These are phyloP conservation scores for Heliangelus exortis DNA, from an alignment of 2,797 vertebrate genomes.

Conservation along the genomic window DNA sequence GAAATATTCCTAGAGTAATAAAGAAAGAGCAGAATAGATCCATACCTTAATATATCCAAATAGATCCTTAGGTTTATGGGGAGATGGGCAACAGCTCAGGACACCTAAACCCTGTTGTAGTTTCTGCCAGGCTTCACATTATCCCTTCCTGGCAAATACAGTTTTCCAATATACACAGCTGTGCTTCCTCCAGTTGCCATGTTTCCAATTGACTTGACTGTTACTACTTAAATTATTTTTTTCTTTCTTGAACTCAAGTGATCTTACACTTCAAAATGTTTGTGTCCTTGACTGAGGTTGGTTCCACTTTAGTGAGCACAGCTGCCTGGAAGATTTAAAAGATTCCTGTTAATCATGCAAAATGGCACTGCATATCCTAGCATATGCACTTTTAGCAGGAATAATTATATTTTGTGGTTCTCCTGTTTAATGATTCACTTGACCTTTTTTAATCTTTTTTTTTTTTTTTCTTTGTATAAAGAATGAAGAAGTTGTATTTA, in stretches of 20 bases:
- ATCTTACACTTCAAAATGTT: background rate
- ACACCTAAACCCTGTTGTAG: fast-evolving
- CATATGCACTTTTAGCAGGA: background rate
- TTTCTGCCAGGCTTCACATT: background rate
- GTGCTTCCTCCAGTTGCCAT: fast-evolving
- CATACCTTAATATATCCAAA: background rate
- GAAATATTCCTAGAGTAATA: background rate
- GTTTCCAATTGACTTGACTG: background rate
- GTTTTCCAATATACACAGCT: background rate
- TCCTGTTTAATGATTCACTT: background rate
- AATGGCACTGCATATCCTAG: background rate
- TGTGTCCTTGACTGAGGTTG: background rate
- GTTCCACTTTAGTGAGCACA: background rate
- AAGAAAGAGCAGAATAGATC: background rate
- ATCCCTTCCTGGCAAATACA: background rate
- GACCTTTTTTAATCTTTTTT: background rate
- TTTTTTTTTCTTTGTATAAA: background rate
- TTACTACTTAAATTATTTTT: background rate
- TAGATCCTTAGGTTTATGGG: background rate
- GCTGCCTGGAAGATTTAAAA: background rate
- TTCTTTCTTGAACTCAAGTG: background rate
- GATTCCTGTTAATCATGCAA: background rate
- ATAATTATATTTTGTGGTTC: background rate
- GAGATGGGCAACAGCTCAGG: background rate
- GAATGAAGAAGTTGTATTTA: background rate